Conservation (phyloP, 2,797 vertebrate species). For the Heterohyrax brucei region DNA sequence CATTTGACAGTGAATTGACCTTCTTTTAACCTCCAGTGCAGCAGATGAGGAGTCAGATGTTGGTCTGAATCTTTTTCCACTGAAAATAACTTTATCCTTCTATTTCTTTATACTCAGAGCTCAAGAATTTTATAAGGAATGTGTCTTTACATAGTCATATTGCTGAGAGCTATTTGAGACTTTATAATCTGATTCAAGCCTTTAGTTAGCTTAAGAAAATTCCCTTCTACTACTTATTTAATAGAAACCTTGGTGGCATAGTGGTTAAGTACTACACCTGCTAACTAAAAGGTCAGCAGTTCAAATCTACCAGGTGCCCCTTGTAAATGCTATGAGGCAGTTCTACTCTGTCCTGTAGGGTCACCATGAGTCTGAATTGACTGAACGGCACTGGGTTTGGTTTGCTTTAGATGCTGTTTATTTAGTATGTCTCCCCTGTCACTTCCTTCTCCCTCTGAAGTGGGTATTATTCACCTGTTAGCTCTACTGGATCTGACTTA, state of each 20-base stretch:
- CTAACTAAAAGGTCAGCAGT: too few relatives aligned
- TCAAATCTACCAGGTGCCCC: too few relatives aligned
- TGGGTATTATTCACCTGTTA: not conserved
- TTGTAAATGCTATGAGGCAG: too few relatives aligned
- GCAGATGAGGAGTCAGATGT: slow-evolving; percentile 6
- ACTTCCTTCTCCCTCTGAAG: not conserved
- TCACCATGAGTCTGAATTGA: too few relatives aligned
- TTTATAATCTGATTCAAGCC: not conserved
- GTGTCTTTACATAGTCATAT: not conserved
- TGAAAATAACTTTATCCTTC: not conserved
- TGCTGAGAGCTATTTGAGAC: not conserved
- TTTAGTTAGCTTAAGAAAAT: slow-evolving; percentile 18
- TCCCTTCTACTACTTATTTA: not conserved
- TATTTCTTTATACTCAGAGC: not conserved
- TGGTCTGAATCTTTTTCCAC: not conserved
- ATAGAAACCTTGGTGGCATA: too few relatives aligned
- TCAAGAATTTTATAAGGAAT: not conserved
- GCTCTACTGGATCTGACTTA: not conserved
- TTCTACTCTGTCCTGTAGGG: too few relatives aligned
- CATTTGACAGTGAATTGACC: not conserved
- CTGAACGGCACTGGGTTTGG: too few relatives aligned
- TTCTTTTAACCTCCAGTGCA: not conserved
- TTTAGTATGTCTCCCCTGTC: not conserved
- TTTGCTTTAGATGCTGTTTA: not conserved
- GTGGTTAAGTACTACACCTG: too few relatives aligned